These are phyloP conservation scores for Nothobranchius furzeri DNA, from an alignment of 2,113 vertebrate species.

Conservation along the genomic window DNA sequence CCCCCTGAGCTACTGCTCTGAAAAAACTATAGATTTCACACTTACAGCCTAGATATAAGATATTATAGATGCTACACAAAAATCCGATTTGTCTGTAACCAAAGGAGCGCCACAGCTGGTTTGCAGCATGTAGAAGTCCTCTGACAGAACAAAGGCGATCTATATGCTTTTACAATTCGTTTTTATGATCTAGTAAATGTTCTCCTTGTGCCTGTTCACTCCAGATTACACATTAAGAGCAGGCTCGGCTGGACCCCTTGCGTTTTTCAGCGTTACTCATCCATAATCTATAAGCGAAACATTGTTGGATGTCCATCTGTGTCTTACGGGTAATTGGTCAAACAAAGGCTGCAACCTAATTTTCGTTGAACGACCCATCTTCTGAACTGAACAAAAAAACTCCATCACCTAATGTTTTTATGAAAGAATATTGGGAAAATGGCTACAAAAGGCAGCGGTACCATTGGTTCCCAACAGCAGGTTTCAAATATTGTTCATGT, in stretches of 20 bases:
- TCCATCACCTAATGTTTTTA: not conserved
- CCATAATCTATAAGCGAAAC: not conserved
- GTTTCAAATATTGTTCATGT: too few relatives aligned
- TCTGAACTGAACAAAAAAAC: not conserved
- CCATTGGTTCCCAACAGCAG: too few relatives aligned
- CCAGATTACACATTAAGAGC: not conserved
- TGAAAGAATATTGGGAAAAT: too few relatives aligned
- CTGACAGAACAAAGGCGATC: not conserved
- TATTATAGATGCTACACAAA: too few relatives aligned
- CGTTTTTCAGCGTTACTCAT: not conserved
- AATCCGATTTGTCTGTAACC: too few relatives aligned
- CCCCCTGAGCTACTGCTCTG: too few relatives aligned
- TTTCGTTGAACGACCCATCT: not conserved
- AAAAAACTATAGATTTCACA: too few relatives aligned
- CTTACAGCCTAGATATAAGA: too few relatives aligned
- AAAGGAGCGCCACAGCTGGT: too few relatives aligned
- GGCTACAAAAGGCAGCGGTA: too few relatives aligned
- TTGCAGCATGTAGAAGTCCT: not conserved
- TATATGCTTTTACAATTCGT: not conserved
- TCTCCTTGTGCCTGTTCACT: not conserved
- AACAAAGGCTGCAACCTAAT: not conserved
- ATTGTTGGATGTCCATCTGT: not conserved
- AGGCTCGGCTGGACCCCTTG: not conserved
- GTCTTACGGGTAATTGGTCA: not conserved
- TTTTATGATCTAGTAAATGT: conserved; percentile 1